Base-by-base conservation (phyloP, 2,888 invertebrate genomes). In the Gonocerus acuteangulatus region DNA sequence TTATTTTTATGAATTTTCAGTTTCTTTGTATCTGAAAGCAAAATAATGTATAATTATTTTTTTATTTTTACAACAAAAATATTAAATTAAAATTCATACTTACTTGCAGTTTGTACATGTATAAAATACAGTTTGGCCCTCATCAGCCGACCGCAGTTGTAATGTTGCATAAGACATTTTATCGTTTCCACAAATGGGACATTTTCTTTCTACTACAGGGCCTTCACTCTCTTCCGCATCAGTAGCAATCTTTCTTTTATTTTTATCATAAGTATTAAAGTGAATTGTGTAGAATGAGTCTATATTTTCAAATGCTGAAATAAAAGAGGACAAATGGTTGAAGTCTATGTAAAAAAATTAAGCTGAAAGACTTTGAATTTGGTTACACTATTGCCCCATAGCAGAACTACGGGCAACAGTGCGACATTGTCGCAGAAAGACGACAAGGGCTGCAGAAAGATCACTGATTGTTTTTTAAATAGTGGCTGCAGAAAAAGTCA, bases 101-200 rank as follows among this genome's bases (percentile, higher is more conserved):
- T 78, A 86, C 86, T 86, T 87, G 86, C 97, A 99, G 72, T 88
- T 86, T 18, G 87, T 84, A 77, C 99, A 99, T 1, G 94, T 94
- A 71, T 92, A 99, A 76, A 99, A 97, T 2, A 99, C 94, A 1
- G 97, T 99, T 75, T 99, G 97, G 0, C 97, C 97, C 84, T 99
- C 99, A 82, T 99, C 97, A 18, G 96, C 97, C 0, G 96, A 96
- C 68, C 97, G 78, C 22, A 97, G 78, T 74, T 99, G 97, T 56
- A 95, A 75, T 0, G 97, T 96, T 3, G 94, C 90, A 74, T 95
- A 97, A 0, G 91, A 89, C 94, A 96, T 96, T 72, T 86, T 85
- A 39, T 91, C 87, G 72, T 93, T 83, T 1, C 85, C 86, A 78
- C 97, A 99, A 72, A 88, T 87, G 0, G 87, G 82, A 74, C 97